Base-by-base conservation (phyloP, 2,113 vertebrate species). In the Podarcis muralis region DNA sequence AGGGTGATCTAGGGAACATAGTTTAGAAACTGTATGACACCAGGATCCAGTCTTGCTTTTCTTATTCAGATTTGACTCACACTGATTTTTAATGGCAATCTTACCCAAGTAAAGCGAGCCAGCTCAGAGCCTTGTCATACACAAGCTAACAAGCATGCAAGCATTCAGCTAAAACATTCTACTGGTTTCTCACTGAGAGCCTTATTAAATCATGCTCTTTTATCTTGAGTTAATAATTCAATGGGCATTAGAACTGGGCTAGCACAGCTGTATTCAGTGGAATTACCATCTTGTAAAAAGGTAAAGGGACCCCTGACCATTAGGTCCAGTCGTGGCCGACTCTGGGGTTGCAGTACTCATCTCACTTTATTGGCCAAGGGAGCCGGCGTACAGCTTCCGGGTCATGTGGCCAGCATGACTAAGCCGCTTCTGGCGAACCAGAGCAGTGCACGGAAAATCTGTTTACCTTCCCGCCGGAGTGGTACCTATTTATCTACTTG, bases 101-200 rank as follows among this genome's bases (percentile, higher is more conserved):
- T 91, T 89, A 75, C 88, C 93, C 91, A 92, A 87, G 87, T 88
- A 95, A 95, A 94, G 92, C 95, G 93, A 91, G 93, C 81, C 94
- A 92, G 90, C 92, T 94, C 84, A 95, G 87, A 94, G 90, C 84
- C 91, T 91, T 77, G 66, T 88, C 92, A 94, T 92, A 25, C 92
- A 96, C 93, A 87, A 87, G 89, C 62, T 93, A 86, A 87, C 85
- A 59, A 71, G 94, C 90, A 18, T 94, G 95, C 92, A 95, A 72
- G 59, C 87, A 84, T 86, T 91, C 93, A 94, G 93, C 88, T 90
- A 87, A 85, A 91, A 93, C 89, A 94, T 96, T 94, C 93, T 96
- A 92, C 92, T 96, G 90, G 90, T 95, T 90, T 92, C 89, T 96
- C 93, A 95, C 88, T 93, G 85, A 69, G 90, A 92, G 93, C 93